A percentile compares a stretch with the other conserved stretches of the same genome.
Conservation (phyloP, 2,113 vertebrate species). For the Coracopsis vasa region DNA sequence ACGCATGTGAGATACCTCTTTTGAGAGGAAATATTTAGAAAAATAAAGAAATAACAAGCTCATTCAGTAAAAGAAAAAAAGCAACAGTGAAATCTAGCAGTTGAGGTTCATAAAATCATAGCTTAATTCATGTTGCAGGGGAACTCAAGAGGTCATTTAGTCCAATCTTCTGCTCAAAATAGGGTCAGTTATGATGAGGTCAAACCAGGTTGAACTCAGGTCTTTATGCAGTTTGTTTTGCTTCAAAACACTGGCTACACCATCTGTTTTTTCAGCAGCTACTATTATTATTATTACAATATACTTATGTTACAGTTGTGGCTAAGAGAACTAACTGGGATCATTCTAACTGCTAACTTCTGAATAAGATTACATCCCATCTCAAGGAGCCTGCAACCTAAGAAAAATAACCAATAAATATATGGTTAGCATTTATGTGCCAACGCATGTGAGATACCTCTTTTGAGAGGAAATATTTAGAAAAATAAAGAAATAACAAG, state of each 20-base stretch:
- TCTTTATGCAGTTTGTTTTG: neutral
- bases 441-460: neutral
- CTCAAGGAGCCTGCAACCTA: neutral
- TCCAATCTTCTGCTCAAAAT: neutral
- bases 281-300: neutral
- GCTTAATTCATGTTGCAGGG: neutral
- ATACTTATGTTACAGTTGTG: neutral
- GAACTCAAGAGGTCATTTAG: neutral
- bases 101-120: neutral
- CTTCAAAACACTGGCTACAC: neutral
- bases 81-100: neutral
- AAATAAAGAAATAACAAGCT: neutral
- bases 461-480: neutral
- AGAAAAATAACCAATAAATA: neutral
- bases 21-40: neutral
- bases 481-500: conserved; percentile 5
- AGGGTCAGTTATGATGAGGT: neutral
- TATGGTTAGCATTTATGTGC: neutral
- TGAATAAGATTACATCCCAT: neutral
- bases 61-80: neutral
- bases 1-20: neutral
- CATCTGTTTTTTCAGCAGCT: neutral
- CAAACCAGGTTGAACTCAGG: neutral
- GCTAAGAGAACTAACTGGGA: neutral
- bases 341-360: neutral